phyloP scores from a whole-genome alignment of 30 jellyfish, hydroid and myxozoan species.

The Hydra vulgaris region DNA sequence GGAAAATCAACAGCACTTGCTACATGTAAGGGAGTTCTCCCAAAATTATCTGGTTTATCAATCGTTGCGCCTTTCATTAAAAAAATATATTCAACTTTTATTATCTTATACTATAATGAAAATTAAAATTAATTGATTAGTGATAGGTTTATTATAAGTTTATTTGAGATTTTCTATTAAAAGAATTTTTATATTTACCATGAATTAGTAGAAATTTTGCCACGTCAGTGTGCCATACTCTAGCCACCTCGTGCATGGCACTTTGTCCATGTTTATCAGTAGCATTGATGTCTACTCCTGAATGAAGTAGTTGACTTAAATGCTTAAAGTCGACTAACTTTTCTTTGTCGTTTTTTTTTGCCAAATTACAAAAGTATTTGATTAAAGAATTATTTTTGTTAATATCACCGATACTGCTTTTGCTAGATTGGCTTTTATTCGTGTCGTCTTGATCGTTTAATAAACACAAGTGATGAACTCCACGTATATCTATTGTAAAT shows the following conservation, averaged over 20 bases:
- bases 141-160: not conserved
- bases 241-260: slow-evolving; percentile 82
- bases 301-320: slow-evolving; percentile 42
- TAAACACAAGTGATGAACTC: not conserved
- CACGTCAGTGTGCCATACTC: slow-evolving; percentile 94
- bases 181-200: slow-evolving; percentile 25
- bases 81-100: too few species aligned
- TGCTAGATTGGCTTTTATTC: not conserved
- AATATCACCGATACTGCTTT: not conserved
- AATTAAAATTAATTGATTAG: not conserved
- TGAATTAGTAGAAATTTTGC: slow-evolving; percentile 58
- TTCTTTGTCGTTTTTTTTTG: slow-evolving; percentile 8
- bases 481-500: not conserved
- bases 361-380: slow-evolving; percentile 8
- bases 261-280: slow-evolving; percentile 72
- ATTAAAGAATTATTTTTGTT: not conserved
- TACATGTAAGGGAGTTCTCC: slow-evolving; percentile 94
- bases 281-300: slow-evolving; percentile 65
- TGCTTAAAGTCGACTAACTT: slow-evolving; percentile 62
- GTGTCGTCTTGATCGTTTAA: not conserved
- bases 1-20: slow-evolving; percentile 94
- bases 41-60: slow-evolving; percentile 65
- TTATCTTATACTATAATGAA: too few species aligned
- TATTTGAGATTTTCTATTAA: not conserved
- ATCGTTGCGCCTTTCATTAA: slow-evolving; percentile 62